Evolutionary conservation across 2,113 vertebrate genomes (phyloP), one percentile per base, ranked within the genome.

Genomic region (Parus major): DNA sequence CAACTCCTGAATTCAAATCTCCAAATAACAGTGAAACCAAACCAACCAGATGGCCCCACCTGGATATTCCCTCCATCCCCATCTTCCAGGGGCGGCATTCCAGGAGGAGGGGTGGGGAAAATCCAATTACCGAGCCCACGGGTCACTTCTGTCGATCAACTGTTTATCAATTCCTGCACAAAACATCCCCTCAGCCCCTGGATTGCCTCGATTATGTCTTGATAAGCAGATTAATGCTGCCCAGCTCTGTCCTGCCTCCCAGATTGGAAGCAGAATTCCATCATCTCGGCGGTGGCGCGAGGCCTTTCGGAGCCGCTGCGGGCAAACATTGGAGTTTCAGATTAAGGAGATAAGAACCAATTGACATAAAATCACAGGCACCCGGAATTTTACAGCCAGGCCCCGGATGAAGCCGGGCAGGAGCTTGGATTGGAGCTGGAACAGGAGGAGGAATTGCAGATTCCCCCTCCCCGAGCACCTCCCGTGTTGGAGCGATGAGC

Each of bases 301-400:
- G 68, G 11, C 42, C 56, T 52, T 55, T n/a, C 46, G 8, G 28
- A 78, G 28, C 63, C 4, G 25, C 85, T 31, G 28, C 56, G 63
- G 44, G 90, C 91, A 94, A 94, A 94, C 95, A 87, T n/a, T 94
- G 95, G 55, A 82, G 66, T 94, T 93, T 90, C 90, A 83, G 90
- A 88, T 94, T 69, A 94, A 79, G 84, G 46, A 56, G 92, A 87
- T 88, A 87, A 69, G 89, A 93, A 80, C 28, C 94, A 83, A 85
- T 66, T 63, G 87, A 80, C 55, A 77, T 13, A 16, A 93, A 86
- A 69, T 44, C 27, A 92, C 55, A 92, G 82, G 28, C 82, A 2
- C 10, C 44, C 41, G 47, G 89, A 59, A 52, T 76, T 64, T 61
- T 4, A 35, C 3, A 42, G 42, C 55, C 55, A 17, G 78, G 72